Conservation (phyloP, 2,888 invertebrate species). For the Tenthredo livida region DNA sequence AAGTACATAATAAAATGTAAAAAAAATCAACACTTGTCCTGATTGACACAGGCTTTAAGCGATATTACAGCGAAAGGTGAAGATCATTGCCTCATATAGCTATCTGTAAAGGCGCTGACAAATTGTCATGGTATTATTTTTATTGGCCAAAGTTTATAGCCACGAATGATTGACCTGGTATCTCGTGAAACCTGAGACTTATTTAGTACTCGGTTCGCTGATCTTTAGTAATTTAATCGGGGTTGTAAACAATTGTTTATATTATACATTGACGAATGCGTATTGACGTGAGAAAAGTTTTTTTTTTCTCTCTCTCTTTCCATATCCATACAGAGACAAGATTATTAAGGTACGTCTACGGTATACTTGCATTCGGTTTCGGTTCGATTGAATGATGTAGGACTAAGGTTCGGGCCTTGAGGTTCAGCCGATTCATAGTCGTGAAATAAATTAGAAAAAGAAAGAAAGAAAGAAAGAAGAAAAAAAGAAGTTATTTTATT, state of each 20-base stretch:
- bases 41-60: slow-evolving; percentile 20
- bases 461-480: neutral
- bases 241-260: slow-evolving; percentile 45
- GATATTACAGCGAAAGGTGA: slow-evolving; percentile 8
- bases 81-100: slow-evolving; percentile 34
- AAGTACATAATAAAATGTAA: neutral
- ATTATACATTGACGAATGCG: slow-evolving; percentile 31
- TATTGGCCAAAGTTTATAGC: neutral
- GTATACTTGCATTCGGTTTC: neutral
- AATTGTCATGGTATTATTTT: slow-evolving; percentile 32
- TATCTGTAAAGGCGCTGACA: neutral
- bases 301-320: neutral
- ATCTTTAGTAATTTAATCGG: slow-evolving; percentile 42
- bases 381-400: neutral
- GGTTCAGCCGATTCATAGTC: neutral
- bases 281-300: slow-evolving; percentile 36
- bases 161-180: slow-evolving; percentile 32
- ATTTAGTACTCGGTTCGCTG: slow-evolving; percentile 37
- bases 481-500: neutral
- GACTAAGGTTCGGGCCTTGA: slow-evolving; percentile 31
- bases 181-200: slow-evolving; percentile 45
- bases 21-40: slow-evolving; percentile 6
- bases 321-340: neutral
- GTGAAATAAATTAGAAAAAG: neutral
- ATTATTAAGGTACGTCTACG: slow-evolving; percentile 2